These are phyloP conservation scores for Anthoscopus minutus DNA, from an alignment of 2,113 vertebrate genomes.

Conservation along the genomic window DNA sequence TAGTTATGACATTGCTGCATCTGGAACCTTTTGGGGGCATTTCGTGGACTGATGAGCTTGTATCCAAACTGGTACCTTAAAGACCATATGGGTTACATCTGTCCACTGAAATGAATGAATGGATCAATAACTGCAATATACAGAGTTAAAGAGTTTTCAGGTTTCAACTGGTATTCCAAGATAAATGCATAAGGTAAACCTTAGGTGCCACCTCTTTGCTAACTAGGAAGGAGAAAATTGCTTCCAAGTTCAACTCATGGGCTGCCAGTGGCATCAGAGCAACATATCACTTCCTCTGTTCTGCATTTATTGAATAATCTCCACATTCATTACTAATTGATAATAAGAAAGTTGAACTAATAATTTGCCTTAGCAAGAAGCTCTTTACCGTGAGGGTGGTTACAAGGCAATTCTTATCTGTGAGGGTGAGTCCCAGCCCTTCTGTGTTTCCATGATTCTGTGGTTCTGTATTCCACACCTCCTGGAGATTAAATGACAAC, in stretches of 20 bases:
- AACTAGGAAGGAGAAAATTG: background rate
- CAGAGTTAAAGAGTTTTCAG: background rate
- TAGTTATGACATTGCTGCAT: fast-evolving
- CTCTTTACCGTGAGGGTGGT: fast-evolving
- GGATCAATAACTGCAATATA: background rate
- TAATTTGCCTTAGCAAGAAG: background rate
- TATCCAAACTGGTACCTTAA: background rate
- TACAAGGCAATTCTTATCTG: fast-evolving
- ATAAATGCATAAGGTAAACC: background rate
- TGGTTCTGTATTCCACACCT: background rate
- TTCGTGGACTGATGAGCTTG: background rate
- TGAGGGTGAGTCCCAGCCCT: background rate
- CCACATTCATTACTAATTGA: background rate
- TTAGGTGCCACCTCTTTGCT: background rate
- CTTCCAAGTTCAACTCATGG: background rate
- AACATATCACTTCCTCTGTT: background rate
- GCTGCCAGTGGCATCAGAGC: background rate
- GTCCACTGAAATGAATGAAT: background rate
- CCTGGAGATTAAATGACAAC: background rate
- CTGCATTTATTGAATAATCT: background rate
- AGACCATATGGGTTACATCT: background rate
- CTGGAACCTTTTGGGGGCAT: background rate
- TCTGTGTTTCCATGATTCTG: too few relatives aligned
- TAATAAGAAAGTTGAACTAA: background rate
- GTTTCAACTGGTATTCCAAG: background rate